phyloP scores from a whole-genome alignment of 2,113 vertebrate species.

The Pluvianellus socialis region DNA sequence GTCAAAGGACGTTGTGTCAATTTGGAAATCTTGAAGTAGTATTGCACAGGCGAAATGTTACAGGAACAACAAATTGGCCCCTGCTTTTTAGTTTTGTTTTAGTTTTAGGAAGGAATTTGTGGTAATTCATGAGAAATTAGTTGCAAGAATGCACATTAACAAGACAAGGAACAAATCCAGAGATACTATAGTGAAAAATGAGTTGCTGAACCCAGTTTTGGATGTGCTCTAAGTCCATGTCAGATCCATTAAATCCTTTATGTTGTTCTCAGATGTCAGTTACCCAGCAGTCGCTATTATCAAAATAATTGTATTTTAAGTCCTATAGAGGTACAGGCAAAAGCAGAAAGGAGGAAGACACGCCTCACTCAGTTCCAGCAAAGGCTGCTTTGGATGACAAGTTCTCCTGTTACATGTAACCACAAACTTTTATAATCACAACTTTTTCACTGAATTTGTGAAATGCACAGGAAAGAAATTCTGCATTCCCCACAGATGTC shows the following conservation, averaged over 20 bases:
- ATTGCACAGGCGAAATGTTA: neutral
- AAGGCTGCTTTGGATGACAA: neutral
- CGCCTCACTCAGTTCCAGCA: neutral
- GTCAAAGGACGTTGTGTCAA: neutral
- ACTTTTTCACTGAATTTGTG: neutral
- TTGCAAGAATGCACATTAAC: neutral
- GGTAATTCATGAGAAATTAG: neutral
- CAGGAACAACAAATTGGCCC: neutral
- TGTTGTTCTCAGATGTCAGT: neutral
- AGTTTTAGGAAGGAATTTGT: neutral
- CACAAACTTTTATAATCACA: neutral
- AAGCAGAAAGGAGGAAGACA: neutral
- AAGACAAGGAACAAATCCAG: neutral
- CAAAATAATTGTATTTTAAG: neutral
- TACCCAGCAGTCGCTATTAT: neutral
- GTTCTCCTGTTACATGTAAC: neutral
- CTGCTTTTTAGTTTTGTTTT: neutral
- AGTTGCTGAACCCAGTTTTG: neutral
- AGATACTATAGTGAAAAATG: neutral
- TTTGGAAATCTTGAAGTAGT: neutral
- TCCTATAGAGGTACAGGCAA: neutral
- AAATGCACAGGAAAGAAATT: neutral
- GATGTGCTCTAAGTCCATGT: neutral
- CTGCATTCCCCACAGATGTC: neutral
- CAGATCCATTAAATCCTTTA: neutral